Evolutionary conservation across 2,797 vertebrate genomes (phyloP), one percentile per base, ranked within the genome.

Genomic region (Parauchenoglanis ngamensis): DNA sequence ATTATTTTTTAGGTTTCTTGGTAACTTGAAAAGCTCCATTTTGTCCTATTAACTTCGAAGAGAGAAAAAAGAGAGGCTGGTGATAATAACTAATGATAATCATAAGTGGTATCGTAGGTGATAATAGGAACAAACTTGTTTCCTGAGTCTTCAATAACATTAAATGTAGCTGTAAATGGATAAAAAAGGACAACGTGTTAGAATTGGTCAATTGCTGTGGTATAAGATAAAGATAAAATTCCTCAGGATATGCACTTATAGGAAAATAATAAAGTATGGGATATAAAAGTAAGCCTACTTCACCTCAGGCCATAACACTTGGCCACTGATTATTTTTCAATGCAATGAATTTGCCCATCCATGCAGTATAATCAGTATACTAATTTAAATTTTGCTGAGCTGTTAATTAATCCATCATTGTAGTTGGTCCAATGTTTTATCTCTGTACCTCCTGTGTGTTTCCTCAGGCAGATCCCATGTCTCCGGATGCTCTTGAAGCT

Each of bases 401-500:
- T 35, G 0, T 56, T 15, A 79, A 13, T 79, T 8, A 15, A 10
- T 59, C 21, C 0, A 2, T 52, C 23, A 76, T 28, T 76, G 46
- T 4, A 52, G 15, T 31, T 23, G 44, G 1, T 17, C 28, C 7
- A 35, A 68, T 46, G 17, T 52, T 56, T n/a, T 56, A 2, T 67
- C 17, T 46, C 13, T 79, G 23, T 84, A 56, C 40, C 13, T 84
- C 17, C 7, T 86, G 82, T 25, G 63, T n/a, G 49, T 46, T 49
- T 57, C 21, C 28, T 76, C 89, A 95, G 94, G 91, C 0, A 7
- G 91, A 19, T 70, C 35, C 83, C 1, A 83, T 94, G 87, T 90
- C 91, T 78, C 87, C 93, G 88, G 95, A 95, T 49, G 93, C 94
- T 89, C 90, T 96, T 61, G 83, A 87, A 0, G 93, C 93, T 87